These are phyloP conservation scores for Eupeodes corollae DNA, from an alignment of 1,140 invertebrate genomes.

Conservation along the genomic window DNA sequence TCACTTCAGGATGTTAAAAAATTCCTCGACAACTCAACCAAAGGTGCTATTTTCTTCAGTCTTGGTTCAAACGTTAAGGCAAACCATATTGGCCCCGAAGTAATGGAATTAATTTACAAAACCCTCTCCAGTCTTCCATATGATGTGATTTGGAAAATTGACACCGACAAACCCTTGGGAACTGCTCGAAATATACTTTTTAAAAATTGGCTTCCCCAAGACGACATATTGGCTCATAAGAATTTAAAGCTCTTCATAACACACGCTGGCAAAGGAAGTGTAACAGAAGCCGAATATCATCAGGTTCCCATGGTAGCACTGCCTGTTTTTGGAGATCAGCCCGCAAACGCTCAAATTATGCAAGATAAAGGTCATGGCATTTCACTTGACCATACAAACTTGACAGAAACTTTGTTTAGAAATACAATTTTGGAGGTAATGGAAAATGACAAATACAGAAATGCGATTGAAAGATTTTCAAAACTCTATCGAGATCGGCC, in stretches of 20 bases:
- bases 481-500: conserved; percentile 32
- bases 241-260: conserved; percentile 59
- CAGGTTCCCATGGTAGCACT: conserved; percentile 57
- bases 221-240: conserved; percentile 54
- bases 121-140: conserved; percentile 46
- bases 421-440: conserved; percentile 28
- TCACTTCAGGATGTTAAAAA: conserved; percentile 38
- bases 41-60: conserved; percentile 50
- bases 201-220: conserved; percentile 58
- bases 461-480: conserved; percentile 21
- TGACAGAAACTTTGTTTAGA: conserved; percentile 28
- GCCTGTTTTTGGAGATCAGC: conserved; percentile 54
- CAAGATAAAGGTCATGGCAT: conserved; percentile 38
- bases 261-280: conserved; percentile 56
- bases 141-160: conserved; percentile 58
- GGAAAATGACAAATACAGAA: conserved; percentile 22
- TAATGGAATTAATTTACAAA: conserved; percentile 40
- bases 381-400: conserved; percentile 26
- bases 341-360: conserved; percentile 41
- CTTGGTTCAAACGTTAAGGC: conserved; percentile 50
- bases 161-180: conserved; percentile 42
- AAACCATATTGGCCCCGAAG: conserved; percentile 41
- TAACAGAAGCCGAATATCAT: conserved; percentile 57
- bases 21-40: conserved; percentile 42
- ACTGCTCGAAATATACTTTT: conserved; percentile 50